A percentile compares a stretch with the other conserved stretches of the same genome.
Conservation (phyloP, 2,888 invertebrate species). For the Pseudococcus jackbeardsleyi region DNA sequence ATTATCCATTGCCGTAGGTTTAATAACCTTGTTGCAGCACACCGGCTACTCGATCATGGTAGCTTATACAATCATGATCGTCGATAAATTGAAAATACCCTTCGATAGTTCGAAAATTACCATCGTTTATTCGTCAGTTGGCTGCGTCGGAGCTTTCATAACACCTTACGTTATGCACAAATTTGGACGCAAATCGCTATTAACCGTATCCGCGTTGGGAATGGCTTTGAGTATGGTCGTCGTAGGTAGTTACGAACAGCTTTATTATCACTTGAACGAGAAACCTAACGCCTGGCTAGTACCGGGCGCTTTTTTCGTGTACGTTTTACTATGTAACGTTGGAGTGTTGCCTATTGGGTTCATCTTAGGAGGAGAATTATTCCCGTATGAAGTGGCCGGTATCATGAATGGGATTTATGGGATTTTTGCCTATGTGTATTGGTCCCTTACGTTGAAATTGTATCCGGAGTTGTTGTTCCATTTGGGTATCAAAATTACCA, state of each 20-base stretch:
- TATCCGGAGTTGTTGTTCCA: slow-evolving; percentile 40
- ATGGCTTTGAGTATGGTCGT: neutral
- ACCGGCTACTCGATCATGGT: slow-evolving; percentile 37
- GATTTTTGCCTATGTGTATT: neutral
- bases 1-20: slow-evolving; percentile 22
- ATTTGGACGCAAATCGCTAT: neutral
- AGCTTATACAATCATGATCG: slow-evolving; percentile 30
- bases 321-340: slow-evolving; percentile 28
- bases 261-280: neutral
- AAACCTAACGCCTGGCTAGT: slow-evolving; percentile 46
- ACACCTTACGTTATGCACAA: slow-evolving; percentile 46
- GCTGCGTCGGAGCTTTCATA: neutral
- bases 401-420: slow-evolving; percentile 31
- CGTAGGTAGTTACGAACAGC: neutral
- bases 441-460: neutral
- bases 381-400: slow-evolving; percentile 51
- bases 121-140: slow-evolving; percentile 16
- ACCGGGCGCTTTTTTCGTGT: neutral
- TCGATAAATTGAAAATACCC: slow-evolving; percentile 17
- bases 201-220: neutral
- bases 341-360: slow-evolving; percentile 42
- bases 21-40: slow-evolving; percentile 22
- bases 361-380: slow-evolving; percentile 47
- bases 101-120: neutral
- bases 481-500: neutral